phyloP scores from a whole-genome alignment of 2,797 vertebrate species.

The Neostethus bicornis region DNA sequence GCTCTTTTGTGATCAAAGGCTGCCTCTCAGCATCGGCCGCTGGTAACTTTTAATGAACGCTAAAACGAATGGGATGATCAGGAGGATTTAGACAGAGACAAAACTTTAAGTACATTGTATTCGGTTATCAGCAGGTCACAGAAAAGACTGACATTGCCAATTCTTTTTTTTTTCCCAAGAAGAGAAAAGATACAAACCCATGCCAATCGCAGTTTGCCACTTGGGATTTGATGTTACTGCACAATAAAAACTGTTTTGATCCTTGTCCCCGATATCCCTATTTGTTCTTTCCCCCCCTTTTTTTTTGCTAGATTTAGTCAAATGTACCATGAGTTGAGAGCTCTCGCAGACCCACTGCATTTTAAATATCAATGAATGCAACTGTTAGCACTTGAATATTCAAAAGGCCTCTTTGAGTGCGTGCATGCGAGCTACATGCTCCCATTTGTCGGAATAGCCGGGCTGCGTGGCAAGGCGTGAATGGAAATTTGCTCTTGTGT shows the following conservation, averaged over 20 bases:
- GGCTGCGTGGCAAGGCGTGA: constrained; percentile 74
- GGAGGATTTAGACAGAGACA: constrained; percentile 70
- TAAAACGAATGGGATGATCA: constrained; percentile 76
- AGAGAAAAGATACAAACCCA: constrained; percentile 57
- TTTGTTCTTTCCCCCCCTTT: constrained; percentile 60
- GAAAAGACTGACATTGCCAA: constrained; percentile 52
- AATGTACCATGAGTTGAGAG: constrained; percentile 66
- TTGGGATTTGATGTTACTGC: constrained; percentile 62
- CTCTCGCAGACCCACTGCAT: constrained; percentile 71
- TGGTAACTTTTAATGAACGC: constrained; percentile 76
- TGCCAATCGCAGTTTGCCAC: constrained; percentile 55
- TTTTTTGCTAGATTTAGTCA: constrained; percentile 64
- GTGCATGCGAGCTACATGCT: constrained; percentile 78
- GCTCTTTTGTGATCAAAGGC: constrained; percentile 76
- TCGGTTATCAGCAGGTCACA: constrained; percentile 71
- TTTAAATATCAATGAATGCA: constrained; percentile 82
- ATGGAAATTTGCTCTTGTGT: constrained; percentile 77
- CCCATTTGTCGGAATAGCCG: constrained; percentile 71
- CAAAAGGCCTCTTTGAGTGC: constrained; percentile 79
- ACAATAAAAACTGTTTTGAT: constrained; percentile 73
- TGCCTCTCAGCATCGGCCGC: constrained; percentile 70
- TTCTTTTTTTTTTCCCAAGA: constrained; percentile 68
- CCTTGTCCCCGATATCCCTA: constrained; percentile 64
- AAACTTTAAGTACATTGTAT: constrained; percentile 72
- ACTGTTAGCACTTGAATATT: constrained; percentile 80